Evolutionary conservation across 2,888 invertebrate genomes (phyloP).

Genomic region (Aelia acuminata): DNA sequence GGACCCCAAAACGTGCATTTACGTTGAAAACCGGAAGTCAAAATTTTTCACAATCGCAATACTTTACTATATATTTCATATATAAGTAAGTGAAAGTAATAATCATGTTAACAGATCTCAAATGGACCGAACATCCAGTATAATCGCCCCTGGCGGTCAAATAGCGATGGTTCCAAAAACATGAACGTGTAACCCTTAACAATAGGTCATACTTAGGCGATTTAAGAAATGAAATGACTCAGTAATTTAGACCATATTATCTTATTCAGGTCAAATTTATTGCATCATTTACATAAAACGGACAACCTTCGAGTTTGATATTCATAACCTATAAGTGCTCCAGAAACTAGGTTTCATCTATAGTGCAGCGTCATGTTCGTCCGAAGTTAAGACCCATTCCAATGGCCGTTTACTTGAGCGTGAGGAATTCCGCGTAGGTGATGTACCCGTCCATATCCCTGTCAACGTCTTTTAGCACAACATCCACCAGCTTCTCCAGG

Average conservation of each 20-base stretch:
- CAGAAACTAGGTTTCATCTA: not conserved
- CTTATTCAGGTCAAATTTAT: not conserved
- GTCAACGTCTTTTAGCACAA: conserved; percentile 78
- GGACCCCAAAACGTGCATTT: too few relatives aligned
- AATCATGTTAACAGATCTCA: too few relatives aligned
- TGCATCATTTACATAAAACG: not conserved
- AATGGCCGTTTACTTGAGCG: conserved; percentile 7
- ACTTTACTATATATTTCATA: too few relatives aligned
- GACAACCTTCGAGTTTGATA: not conserved
- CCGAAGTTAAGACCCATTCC: not conserved
- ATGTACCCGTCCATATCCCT: conserved; percentile 82
- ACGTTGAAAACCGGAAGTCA: too few relatives aligned
- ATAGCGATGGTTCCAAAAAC: too few relatives aligned
- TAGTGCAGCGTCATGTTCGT: not conserved
- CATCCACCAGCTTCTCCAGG: conserved; percentile 74
- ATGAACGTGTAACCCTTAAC: too few relatives aligned
- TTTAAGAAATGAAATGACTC: not conserved
- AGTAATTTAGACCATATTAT: not conserved
- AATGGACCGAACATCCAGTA: too few relatives aligned
- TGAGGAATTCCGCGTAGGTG: conserved; percentile 74
- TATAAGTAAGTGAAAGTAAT: too few relatives aligned
- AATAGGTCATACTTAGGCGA: too few relatives aligned
- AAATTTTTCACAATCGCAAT: too few relatives aligned
- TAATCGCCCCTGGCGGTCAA: too few relatives aligned
- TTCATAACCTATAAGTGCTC: not conserved